Evolutionary conservation across 2,888 invertebrate genomes (phyloP).

Genomic region (Desoria tigrina): DNA sequence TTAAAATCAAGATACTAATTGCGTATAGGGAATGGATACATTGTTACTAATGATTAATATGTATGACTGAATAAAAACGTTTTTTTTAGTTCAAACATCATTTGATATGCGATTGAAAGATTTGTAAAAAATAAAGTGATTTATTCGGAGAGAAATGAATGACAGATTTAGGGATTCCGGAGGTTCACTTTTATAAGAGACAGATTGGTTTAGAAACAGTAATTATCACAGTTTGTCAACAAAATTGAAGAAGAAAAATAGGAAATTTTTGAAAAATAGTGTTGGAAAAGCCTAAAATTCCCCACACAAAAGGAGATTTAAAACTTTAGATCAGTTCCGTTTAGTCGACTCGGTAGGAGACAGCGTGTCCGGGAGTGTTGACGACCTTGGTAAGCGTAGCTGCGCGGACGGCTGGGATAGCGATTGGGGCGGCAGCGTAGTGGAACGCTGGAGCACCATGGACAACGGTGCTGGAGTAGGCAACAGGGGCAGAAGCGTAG

Average conservation of each 20-base stretch:
- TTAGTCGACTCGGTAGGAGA: slow-evolving; percentile 58
- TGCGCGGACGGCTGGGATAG: slow-evolving; percentile 53
- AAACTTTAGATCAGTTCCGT: slow-evolving; percentile 5
- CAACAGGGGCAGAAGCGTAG: slow-evolving; percentile 24
- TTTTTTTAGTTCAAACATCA: no score
- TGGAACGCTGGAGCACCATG: slow-evolving; percentile 19
- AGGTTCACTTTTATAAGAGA: no score
- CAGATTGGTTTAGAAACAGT: not conserved
- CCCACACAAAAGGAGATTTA: not conserved
- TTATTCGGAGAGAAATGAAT: no score
- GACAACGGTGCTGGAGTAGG: slow-evolving; percentile 22
- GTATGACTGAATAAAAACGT: no score
- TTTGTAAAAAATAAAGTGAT: no score
- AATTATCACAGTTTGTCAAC: not conserved
- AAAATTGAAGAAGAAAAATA: slow-evolving; percentile 4
- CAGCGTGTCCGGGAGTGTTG: slow-evolving; percentile 59
- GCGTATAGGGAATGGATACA: no score
- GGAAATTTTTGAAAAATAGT: not conserved
- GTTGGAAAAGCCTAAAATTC: slow-evolving; percentile 2
- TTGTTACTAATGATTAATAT: no score
- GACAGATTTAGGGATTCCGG: no score
- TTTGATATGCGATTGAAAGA: no score
- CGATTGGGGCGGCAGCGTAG: slow-evolving; percentile 41
- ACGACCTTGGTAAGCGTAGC: slow-evolving; percentile 57
- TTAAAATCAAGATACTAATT: no score